These are phyloP conservation scores for Trichogramma dendrolimi DNA, from an alignment of 2,888 invertebrate genomes.

Conservation along the genomic window DNA sequence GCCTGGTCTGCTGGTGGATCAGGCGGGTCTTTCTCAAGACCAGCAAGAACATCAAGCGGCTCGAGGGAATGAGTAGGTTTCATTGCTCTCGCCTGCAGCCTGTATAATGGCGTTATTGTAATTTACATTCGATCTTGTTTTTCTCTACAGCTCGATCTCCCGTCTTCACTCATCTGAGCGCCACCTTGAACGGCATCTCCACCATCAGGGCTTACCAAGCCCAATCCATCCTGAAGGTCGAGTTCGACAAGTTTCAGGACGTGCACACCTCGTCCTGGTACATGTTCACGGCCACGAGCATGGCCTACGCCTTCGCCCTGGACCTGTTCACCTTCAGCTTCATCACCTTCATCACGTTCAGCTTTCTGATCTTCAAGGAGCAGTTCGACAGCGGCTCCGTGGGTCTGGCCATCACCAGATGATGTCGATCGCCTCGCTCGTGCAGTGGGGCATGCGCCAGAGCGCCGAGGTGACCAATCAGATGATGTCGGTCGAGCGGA, in stretches of 20 bases:
- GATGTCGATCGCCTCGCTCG: slow-evolving; percentile 53
- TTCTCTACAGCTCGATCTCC: slow-evolving; percentile 68
- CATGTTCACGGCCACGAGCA: slow-evolving; percentile 52
- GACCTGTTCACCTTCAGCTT: slow-evolving; percentile 65
- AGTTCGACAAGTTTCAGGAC: slow-evolving; percentile 61
- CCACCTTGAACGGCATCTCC: slow-evolving; percentile 69
- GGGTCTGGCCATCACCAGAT: slow-evolving; percentile 53
- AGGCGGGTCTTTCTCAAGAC: slow-evolving; percentile 64
- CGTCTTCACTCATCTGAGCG: slow-evolving; percentile 72
- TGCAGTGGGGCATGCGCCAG: slow-evolving; percentile 79
- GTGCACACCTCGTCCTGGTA: slow-evolving; percentile 52
- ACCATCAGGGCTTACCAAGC: slow-evolving; percentile 71
- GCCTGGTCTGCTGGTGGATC: slow-evolving; percentile 58
- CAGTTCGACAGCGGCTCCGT: slow-evolving; percentile 46
- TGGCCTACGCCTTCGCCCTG: slow-evolving; percentile 55
- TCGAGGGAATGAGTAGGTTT: slow-evolving; percentile 62
- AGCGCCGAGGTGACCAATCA: slow-evolving; percentile 76
- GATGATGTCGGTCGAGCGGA: slow-evolving; percentile 77
- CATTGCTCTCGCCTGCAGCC: too few species aligned
- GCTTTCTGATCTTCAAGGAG: slow-evolving; percentile 54
- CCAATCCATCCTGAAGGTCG: slow-evolving; percentile 60
- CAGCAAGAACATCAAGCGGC: slow-evolving; percentile 68
- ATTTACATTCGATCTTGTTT: not conserved
- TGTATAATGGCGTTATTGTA: not conserved
- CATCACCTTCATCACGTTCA: slow-evolving; percentile 63